Conservation (phyloP, 2,113 vertebrate genomes). For the Naja naja region DNA sequence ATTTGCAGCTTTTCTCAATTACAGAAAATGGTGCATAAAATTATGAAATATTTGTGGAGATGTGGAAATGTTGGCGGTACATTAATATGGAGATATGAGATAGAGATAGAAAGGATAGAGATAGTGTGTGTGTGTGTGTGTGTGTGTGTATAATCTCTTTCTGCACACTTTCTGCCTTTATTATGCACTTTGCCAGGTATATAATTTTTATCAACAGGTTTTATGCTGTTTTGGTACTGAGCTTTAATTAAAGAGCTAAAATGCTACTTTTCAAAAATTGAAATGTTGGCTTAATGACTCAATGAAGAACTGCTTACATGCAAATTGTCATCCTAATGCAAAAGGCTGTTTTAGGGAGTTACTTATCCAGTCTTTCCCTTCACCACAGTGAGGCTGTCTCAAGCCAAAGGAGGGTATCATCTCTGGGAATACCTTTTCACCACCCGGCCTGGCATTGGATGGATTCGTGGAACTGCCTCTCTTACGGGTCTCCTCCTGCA, state of each 20-base stretch:
- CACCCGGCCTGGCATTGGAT: constrained; percentile 74
- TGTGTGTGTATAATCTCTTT: too few relatives aligned
- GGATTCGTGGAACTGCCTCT: constrained; percentile 72
- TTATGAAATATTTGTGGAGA: too few relatives aligned
- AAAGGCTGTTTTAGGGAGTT: background rate
- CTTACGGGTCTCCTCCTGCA: constrained; percentile 76
- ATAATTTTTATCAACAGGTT: background rate
- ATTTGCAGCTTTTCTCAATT: too few relatives aligned
- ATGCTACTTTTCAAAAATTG: too few relatives aligned
- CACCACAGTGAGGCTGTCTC: constrained; percentile 62
- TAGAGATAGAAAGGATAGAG: too few relatives aligned
- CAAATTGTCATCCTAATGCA: background rate
- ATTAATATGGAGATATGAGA: too few relatives aligned
- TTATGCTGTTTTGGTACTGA: too few relatives aligned
- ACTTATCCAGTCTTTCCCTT: background rate
- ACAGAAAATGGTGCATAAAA: too few relatives aligned
- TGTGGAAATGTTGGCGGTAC: too few relatives aligned
- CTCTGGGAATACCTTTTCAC: constrained; percentile 82
- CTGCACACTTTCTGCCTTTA: background rate
- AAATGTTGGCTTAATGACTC: too few relatives aligned
- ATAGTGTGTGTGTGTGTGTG: too few relatives aligned
- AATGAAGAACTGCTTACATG: background rate
- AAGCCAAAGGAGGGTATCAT: constrained; percentile 10
- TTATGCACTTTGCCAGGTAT: background rate
- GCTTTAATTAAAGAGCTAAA: too few relatives aligned